Base-by-base conservation (phyloP, 2,113 vertebrate species). In the Atlantisia rogersi region DNA sequence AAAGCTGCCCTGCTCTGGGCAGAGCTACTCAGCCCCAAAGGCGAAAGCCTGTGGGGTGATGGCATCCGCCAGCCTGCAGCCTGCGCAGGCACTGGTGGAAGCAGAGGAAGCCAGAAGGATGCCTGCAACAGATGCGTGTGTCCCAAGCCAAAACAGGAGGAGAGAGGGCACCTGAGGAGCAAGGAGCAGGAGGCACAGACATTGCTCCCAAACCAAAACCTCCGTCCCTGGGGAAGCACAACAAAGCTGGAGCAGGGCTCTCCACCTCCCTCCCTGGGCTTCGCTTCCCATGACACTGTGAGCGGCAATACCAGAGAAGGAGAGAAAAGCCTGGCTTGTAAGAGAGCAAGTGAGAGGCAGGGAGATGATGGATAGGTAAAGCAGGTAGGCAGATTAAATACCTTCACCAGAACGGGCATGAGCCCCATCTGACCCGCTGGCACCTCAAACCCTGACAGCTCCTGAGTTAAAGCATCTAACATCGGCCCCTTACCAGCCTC, bases 131-230 rank as follows among this genome's bases (percentile, higher is more conserved):
- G 92, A 95, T 76, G 88, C 19, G 85, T 1, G 15, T 9, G 12
- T 52, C 67, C 94, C 3, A 6, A 94, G 90, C 82, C 90, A 85
- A 67, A 75, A 18, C 9, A 1, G 32, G 70, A 75, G 68, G 60
- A 63, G 74, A 71, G 52, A 24, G 3, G 42, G 31, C 0, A 1
- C 32, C 37, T 2, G 55, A 59, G 17, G 5, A 31, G 59, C 59
- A 46, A 35, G 3, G 18, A 86, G 55, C 52, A 15, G 35, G 14
- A 60, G 59, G 58, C 88, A 24, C 39, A 39, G 40, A 65, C 0
- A 0, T 2, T 2, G 1, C 37, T 40, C 70, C 15, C 7, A 2
- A 20, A 13, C 4, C 65, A 56, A n/a, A 46, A 73, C 1, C 35
- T 28, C 37, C 50, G 11, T 9, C 65, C 62, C 40, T 8, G 5